Base-by-base conservation (phyloP, 2,113 vertebrate species). In the Hirundichthys speculiger region DNA sequence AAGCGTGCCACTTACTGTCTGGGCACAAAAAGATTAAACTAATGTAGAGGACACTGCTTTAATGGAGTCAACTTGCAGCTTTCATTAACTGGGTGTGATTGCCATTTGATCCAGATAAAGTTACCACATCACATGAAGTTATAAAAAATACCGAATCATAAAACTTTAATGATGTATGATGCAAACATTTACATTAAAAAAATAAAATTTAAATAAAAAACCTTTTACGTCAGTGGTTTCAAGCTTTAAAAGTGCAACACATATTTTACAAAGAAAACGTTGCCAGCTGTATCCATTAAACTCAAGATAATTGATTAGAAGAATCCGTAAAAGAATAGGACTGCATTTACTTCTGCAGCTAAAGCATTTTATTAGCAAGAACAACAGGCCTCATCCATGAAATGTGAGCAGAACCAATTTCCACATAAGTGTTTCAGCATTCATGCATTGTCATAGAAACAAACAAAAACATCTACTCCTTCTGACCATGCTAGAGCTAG, bases 91-190 rank as follows among this genome's bases (percentile, higher is more conserved):
- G 38, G 54, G 55, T 38, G 38, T 41, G 56, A 46, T 13, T 53
- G 11, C 13, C 30, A n/a, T 2, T 48, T 39, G n/a, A 24, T 40
- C 20, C 13, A 43, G 61, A 52, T 48, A 56, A 53, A 60, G 13
- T 27, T 73, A 58, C 15, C 43, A 69, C 4, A 2, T 53, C 21
- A 63, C 21, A 4, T 41, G 0, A 77, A 56, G 55, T 55, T 39
- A 70, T 43, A 52, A 62, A 64, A 21, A 71, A n/a, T 7, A 8
- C 45, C 58, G 5, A 73, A 60, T 64, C 22, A 70, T 4, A 27
- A 46, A 53, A 18, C 12, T 18, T 64, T 12, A 61, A 49, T 16
- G 15, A 24, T 19, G 14, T 19, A 18, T 51, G 13, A 63, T n/a
- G 4, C 6, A 25, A 55, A 64, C 13, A 3, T 41, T 40, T 53